Conservation (phyloP, 2,797 vertebrate genomes). For the Perodicticus potto region DNA sequence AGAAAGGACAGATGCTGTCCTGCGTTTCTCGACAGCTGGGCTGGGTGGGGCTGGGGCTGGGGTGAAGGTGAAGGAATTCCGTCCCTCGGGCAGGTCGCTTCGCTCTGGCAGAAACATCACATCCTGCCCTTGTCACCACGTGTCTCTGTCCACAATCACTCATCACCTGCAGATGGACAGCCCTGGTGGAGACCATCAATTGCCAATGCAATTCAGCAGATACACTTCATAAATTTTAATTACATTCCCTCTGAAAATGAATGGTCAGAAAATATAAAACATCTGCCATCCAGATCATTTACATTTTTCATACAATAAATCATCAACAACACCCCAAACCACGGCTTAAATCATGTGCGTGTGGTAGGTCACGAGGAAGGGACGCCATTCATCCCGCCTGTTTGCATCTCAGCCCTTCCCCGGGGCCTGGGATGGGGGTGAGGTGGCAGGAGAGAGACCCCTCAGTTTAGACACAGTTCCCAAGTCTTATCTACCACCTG, state of each 20-base stretch:
- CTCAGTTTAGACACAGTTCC: slow-evolving; percentile 68
- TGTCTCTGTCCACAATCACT: slow-evolving; percentile 95
- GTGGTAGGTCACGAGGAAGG: slow-evolving; percentile 88
- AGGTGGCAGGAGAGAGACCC: neutral
- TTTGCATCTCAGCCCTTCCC: slow-evolving; percentile 82
- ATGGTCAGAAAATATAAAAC: slow-evolving; percentile 99
- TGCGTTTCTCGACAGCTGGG: slow-evolving; percentile 72
- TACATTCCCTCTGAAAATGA: slow-evolving; percentile 96
- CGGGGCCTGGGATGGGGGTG: slow-evolving; percentile 60
- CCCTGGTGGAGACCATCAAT: slow-evolving; percentile 95
- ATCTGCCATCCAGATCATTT: slow-evolving; percentile 98
- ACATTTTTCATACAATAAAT: slow-evolving; percentile 95
- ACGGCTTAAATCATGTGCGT: slow-evolving; percentile 90
- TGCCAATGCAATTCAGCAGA: slow-evolving; percentile 98
- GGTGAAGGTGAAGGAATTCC: neutral
- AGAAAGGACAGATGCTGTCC: slow-evolving; percentile 84
- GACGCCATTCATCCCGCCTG: slow-evolving; percentile 82
- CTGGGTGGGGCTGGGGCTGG: neutral
- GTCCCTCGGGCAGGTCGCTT: slow-evolving; percentile 87
- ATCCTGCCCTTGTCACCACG: slow-evolving; percentile 95
- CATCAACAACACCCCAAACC: slow-evolving; percentile 91
- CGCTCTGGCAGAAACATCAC: slow-evolving; percentile 89
- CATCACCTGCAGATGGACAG: slow-evolving; percentile 95
- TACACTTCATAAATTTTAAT: slow-evolving; percentile 99
- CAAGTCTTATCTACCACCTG: slow-evolving; percentile 74